These are phyloP conservation scores for Aromia moschata DNA, from an alignment of 2,888 invertebrate genomes.

Conservation along the genomic window DNA sequence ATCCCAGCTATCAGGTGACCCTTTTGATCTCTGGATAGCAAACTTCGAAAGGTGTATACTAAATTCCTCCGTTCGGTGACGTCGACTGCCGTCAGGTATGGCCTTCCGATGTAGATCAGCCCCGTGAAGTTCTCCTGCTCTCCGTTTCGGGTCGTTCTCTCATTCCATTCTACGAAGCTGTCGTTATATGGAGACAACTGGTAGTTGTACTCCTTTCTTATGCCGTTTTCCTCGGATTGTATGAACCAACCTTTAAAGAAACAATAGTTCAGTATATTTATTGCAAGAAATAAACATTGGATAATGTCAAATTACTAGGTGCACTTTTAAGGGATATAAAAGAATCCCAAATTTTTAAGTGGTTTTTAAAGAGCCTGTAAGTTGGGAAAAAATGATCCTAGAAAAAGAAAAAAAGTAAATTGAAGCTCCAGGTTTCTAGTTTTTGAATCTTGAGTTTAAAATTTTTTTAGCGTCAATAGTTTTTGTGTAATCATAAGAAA, in stretches of 20 bases:
- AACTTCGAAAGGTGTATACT: constrained; percentile 84
- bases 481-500: no score
- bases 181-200: constrained; percentile 73
- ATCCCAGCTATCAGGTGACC: constrained; percentile 85
- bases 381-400: no score
- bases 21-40: constrained; percentile 83
- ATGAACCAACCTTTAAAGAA: constrained; percentile 88
- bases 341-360: no score
- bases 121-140: constrained; percentile 69
- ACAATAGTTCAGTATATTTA: no score
- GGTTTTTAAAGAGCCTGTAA: no score
- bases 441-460: no score
- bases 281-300: no score
- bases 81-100: constrained; percentile 82
- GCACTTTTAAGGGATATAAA: no score
- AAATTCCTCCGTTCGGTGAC: constrained; percentile 90
- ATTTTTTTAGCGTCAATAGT: no score
- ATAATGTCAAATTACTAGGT: no score
- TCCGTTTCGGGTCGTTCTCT: constrained; percentile 76
- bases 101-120: constrained; percentile 80
- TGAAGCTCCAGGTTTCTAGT: no score
- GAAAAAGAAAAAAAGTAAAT: no score
- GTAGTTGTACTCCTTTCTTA: constrained; percentile 87
- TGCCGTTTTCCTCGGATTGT: constrained; percentile 79
- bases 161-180: constrained; percentile 87